These are phyloP conservation scores for Onychomys torridus DNA, from an alignment of 2,797 vertebrate species.

Conservation along the genomic window DNA sequence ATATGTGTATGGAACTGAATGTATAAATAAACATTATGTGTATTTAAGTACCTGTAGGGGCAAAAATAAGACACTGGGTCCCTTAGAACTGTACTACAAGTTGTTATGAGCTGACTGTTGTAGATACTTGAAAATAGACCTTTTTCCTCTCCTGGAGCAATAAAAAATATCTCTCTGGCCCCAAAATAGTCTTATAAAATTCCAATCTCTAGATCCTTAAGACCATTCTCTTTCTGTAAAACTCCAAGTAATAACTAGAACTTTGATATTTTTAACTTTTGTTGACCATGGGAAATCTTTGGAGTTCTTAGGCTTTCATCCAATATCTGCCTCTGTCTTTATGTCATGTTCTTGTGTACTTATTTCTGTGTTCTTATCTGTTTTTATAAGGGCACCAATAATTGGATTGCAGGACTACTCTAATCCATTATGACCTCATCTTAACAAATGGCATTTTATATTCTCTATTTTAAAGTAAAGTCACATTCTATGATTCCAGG, in stretches of 20 bases:
- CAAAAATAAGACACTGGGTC: neutral
- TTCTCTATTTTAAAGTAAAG: slow-evolving; percentile 4
- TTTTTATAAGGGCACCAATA: neutral
- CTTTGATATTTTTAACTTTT: neutral
- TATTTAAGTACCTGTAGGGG: neutral
- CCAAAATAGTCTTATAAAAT: neutral
- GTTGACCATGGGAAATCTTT: neutral
- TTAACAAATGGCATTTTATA: slow-evolving; percentile 8
- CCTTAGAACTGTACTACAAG: neutral
- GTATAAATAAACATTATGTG: neutral
- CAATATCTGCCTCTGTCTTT: neutral
- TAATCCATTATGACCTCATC: neutral
- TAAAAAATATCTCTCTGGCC: fast-evolving
- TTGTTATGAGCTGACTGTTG: neutral
- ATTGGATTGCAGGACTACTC: neutral
- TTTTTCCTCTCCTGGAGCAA: neutral
- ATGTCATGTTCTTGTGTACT: neutral
- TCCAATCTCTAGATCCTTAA: neutral
- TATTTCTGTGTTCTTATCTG: neutral
- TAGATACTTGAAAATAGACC: neutral
- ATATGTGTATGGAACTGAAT: too few species aligned
- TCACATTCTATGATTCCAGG: neutral
- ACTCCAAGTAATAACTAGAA: neutral
- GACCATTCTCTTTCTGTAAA: neutral
- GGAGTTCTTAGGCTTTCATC: neutral